Evolutionary conservation across 2,888 invertebrate species (phyloP).

Genomic region (Nomada lathburiana): DNA sequence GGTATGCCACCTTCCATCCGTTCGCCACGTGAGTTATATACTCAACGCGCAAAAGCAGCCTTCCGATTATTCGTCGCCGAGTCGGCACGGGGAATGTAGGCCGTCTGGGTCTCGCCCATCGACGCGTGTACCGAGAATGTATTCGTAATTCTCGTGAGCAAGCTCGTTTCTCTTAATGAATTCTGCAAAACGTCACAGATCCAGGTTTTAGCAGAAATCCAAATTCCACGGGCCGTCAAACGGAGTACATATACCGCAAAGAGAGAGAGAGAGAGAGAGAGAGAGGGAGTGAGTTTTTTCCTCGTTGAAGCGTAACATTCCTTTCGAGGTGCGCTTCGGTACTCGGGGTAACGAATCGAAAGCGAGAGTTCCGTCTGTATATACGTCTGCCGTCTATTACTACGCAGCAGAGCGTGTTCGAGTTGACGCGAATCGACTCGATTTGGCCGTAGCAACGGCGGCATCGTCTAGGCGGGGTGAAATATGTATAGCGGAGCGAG

Average conservation of each 20-base stretch:
- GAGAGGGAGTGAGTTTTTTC: neutral
- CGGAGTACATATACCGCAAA: too few relatives aligned
- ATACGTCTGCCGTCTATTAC: conserved; percentile 40
- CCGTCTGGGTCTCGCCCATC: conserved; percentile 9
- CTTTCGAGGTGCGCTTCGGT: neutral
- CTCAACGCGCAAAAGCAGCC: conserved; percentile 7
- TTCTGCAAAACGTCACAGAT: conserved; percentile 1
- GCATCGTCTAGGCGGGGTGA: conserved; percentile 9
- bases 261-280: too few relatives aligned
- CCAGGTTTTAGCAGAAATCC: neutral
- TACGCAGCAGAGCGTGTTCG: conserved; percentile 46
- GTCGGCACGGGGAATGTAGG: conserved; percentile 12
- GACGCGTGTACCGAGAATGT: too few relatives aligned
- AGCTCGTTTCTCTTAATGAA: neutral
- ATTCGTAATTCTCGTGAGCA: neutral
- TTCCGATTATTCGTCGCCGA: conserved; percentile 31
- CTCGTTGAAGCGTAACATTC: neutral
- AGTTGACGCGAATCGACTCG: conserved; percentile 34
- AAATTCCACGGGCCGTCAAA: neutral
- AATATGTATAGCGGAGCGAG: conserved; percentile 5
- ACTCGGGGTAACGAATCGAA: conserved; percentile 7
- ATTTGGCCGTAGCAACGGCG: conserved; percentile 36
- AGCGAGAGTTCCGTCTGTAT: conserved; percentile 12
- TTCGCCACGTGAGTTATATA: conserved; percentile 10
- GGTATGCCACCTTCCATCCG: neutral